Evolutionary conservation across 2,888 invertebrate species (phyloP).

Genomic region (Paralinhomoeus sp.): DNA sequence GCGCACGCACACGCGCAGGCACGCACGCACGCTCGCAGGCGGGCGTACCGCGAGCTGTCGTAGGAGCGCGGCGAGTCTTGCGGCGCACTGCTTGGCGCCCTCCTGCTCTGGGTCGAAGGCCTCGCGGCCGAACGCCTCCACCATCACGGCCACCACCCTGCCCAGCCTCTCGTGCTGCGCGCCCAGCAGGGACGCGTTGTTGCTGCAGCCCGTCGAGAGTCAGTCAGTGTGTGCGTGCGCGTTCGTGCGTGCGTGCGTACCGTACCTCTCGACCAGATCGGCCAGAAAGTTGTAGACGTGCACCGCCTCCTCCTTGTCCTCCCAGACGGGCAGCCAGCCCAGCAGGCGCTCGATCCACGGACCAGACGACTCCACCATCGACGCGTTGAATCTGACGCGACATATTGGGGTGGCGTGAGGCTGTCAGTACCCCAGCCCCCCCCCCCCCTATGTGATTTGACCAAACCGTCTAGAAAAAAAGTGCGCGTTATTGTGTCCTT

Average conservation of each 20-base stretch:
- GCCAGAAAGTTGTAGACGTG: constrained; percentile 85
- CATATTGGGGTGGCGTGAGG: too few relatives aligned
- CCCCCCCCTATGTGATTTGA: too few relatives aligned
- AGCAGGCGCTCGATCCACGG: constrained; percentile 31
- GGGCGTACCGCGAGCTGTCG: too few relatives aligned
- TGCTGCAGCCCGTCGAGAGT: too few relatives aligned
- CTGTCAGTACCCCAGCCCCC: too few relatives aligned
- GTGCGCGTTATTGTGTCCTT: neutral
- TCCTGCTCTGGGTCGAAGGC: constrained; percentile 49
- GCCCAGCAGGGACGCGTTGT: constrained; percentile 49
- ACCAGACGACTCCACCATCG: constrained; percentile 1
- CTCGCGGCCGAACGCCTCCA: constrained; percentile 63
- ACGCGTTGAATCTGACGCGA: too few relatives aligned
- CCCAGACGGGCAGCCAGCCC: constrained; percentile 80
- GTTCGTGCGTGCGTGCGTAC: too few relatives aligned
- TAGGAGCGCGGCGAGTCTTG: too few relatives aligned
- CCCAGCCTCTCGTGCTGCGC: constrained; percentile 68
- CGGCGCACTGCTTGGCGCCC: too few relatives aligned
- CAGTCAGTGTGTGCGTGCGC: too few relatives aligned
- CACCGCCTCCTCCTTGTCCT: constrained; percentile 82
- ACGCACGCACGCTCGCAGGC: too few relatives aligned
- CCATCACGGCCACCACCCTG: constrained; percentile 43
- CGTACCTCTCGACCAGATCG: constrained; percentile 67
- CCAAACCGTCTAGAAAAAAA: neutral
- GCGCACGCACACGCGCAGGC: too few relatives aligned